phyloP scores from a whole-genome alignment of 2,113 vertebrate genomes.

The Upupa epops region DNA sequence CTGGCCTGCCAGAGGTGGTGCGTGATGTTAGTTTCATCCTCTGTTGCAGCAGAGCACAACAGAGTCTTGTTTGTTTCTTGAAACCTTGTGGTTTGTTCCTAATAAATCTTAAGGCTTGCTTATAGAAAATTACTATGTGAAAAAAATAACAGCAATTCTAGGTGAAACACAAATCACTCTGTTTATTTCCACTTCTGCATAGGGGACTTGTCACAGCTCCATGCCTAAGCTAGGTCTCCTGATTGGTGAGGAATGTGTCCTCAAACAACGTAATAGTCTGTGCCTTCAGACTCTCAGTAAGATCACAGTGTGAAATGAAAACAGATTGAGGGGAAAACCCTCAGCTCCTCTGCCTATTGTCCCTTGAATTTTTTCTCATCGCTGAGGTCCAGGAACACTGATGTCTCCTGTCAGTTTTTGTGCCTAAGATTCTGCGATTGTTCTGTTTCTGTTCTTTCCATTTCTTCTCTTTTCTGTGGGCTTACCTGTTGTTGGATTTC shows the following conservation, averaged over 20 bases:
- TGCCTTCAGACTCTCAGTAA: neutral
- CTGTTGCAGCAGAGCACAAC: neutral
- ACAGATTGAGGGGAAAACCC: neutral
- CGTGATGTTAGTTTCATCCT: neutral
- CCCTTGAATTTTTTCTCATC: neutral
- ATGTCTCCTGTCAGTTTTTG: neutral
- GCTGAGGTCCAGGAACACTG: neutral
- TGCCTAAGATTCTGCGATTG: neutral
- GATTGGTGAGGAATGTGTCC: neutral
- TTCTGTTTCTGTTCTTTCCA: neutral
- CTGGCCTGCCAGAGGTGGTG: neutral
- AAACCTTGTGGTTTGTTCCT: neutral
- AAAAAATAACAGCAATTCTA: neutral
- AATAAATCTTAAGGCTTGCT: neutral
- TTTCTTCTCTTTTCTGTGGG: neutral
- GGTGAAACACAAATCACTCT: neutral
- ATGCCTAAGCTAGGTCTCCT: neutral
- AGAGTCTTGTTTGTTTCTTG: neutral
- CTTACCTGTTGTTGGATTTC: neutral
- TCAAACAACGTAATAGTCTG: neutral
- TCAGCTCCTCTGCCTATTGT: neutral
- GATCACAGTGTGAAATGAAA: neutral
- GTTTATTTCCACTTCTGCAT: neutral
- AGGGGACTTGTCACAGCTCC: neutral
- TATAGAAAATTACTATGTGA: neutral